Evolutionary conservation across 2,113 vertebrate species (phyloP), one percentile per base, ranked within the genome.

Genomic region (Thunnus thynnus): DNA sequence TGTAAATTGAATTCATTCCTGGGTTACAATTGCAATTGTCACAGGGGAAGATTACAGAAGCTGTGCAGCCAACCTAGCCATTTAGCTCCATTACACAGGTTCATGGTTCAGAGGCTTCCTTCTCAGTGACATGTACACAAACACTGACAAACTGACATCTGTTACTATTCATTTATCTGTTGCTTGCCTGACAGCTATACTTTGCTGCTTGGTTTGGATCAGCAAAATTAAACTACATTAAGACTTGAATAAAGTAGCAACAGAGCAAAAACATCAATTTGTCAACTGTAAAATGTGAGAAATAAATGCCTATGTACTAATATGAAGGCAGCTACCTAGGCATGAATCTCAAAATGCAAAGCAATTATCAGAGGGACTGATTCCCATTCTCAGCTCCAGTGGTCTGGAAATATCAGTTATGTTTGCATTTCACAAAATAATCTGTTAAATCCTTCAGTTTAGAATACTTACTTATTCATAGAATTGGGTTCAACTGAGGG

Each of bases 61-160:
- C 66, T 64, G 60, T 71, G 51, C 69, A 81, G 50, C 72, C 71
- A 62, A 25, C 25, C 67, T 36, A 58, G 36, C 72, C 51, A 7
- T 60, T 64, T 63, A 69, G 67, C 80, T 90, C 58, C 51, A 78
- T 91, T 87, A 78, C 73, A 51, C 54, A 64, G 65, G 18, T 65
- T 67, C 16, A 46, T 72, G 46, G 55, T 64, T 61, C 32, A 32
- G 25, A 58, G 70, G 48, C 36, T 57, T 65, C 25, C 52, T 18
- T 30, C 56, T 32, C 48, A 44, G 11, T 61, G 58, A 70, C 76
- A 65, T 41, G 44, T 52, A 60, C 64, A 76, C 68, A 88, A 79
- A 56, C 72, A 60, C 58, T 55, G 46, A 69, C 52, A 69, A 52
- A 22, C 27, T 7, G 16, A 41, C 51, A 82, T 70, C 18, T 16